Base-by-base conservation (phyloP, 2,888 invertebrate genomes). In the Eumerus sabulonum region DNA sequence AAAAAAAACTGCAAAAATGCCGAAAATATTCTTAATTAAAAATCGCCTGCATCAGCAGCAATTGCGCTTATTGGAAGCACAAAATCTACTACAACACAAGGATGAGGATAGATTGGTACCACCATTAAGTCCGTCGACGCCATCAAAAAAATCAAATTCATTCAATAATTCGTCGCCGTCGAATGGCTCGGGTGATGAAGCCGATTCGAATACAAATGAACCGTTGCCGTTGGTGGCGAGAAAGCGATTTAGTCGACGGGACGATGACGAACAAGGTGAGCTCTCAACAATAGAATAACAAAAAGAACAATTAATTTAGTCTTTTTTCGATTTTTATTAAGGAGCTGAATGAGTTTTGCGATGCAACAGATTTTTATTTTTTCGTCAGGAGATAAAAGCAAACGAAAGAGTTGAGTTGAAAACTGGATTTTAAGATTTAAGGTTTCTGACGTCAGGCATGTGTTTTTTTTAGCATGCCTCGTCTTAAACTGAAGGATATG, bases 21-120 rank as follows among this genome's bases (percentile, higher is more conserved):
- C 96, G 92, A 96, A 96, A 92, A 96, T 96, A 90, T 96, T 96
- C 90, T 90, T 96, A 85, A 95, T 96, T 86, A 96, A 96, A 90
- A 95, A 96, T 90, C 93, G 96, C 88, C 92, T 96, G 91, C 95
- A 95, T 85, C 95, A 96, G 93, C 96, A 96, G 92, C 96, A 96
- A 90, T 92, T 94, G 86, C 92, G 94, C 85, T 90, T 96, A 88
- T 91, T 94, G 89, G 96, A 96, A 89, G 93, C 94, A 82, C 95
- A 95, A 90, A 95, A 95, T 90, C 93, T 95, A 90, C 91, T 94
- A 85, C 91, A 92, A 73, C 90, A 91, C 84, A 94, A 94, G 88
- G 88, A 90, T 81, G 89, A 90, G 84, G 92, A 93, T 86, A 90
- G 92, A 82, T 88, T 92, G 82, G 92, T 91, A 86, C 90, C 92